These are phyloP conservation scores for Drosophila repleta DNA, from an alignment of 1,140 invertebrate species.

Conservation along the genomic window DNA sequence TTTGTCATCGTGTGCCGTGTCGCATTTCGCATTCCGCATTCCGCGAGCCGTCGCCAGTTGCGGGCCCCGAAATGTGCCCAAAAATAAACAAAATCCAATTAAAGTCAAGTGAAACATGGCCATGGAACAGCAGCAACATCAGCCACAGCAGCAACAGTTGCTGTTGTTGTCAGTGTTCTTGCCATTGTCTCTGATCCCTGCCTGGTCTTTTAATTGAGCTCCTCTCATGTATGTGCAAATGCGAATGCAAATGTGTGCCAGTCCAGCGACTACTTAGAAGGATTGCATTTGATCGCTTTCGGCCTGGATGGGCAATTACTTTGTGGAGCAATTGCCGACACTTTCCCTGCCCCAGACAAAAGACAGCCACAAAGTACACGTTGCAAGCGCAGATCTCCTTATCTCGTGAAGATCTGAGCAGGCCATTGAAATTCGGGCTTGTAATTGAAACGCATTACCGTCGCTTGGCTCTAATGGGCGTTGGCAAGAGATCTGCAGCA, in stretches of 20 bases:
- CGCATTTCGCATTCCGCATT: conserved; percentile 73
- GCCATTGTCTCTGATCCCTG: conserved; percentile 45
- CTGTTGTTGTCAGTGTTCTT: conserved; percentile 25
- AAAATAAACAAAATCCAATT: conserved; percentile 79
- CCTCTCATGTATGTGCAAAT: conserved; percentile 61
- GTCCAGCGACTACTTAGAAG: conserved; percentile 54
- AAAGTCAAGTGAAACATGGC: conserved; percentile 78
- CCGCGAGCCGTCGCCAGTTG: conserved; percentile 54
- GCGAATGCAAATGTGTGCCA: conserved; percentile 73
- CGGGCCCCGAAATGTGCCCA: conserved; percentile 64
- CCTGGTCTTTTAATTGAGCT: conserved; percentile 68
- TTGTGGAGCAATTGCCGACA: conserved; percentile 62
- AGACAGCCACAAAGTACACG: conserved; percentile 16
- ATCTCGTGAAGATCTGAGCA: conserved; percentile 57
- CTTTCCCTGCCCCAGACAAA: conserved; percentile 59
- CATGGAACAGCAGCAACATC: conserved; percentile 35
- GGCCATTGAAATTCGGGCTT: conserved; percentile 67
- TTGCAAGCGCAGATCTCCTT: conserved; percentile 24
- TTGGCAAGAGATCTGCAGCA: conserved; percentile 20
- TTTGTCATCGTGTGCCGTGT: conserved; percentile 80
- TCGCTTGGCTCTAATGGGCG: conserved; percentile 46
- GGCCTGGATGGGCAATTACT: conserved; percentile 60
- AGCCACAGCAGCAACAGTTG: conserved; percentile 31
- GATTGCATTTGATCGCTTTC: conserved; percentile 23
- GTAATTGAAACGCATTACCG: conserved; percentile 78